Evolutionary conservation across 2,888 invertebrate species (phyloP).

Genomic region (Stenoptilia bipunctidactyla): DNA sequence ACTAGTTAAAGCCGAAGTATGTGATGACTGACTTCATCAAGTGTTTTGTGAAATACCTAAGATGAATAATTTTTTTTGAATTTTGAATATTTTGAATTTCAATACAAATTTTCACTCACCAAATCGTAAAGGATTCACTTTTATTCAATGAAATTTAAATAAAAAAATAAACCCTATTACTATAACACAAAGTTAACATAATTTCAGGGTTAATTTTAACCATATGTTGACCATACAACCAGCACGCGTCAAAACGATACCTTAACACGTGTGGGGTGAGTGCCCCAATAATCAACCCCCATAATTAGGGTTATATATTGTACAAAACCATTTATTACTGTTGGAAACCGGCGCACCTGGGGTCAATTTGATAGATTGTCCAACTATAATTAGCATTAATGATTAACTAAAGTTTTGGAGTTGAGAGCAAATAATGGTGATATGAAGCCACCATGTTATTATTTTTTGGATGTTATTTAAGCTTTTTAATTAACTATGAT

Average conservation of each 20-base stretch:
- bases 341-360: constrained; percentile 29
- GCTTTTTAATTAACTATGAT: too few species aligned
- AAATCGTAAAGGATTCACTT: too few species aligned
- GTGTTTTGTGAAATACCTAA: too few species aligned
- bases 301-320: constrained; percentile 33
- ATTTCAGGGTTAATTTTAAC: constrained; percentile 9
- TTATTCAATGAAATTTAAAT: too few species aligned
- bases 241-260: constrained; percentile 22
- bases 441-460: background rate
- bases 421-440: background rate
- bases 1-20: too few species aligned
- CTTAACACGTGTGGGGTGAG: constrained; percentile 12
- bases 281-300: constrained; percentile 8
- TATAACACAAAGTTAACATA: background rate
- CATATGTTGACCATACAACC: constrained; percentile 24
- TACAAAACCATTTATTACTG: constrained; percentile 35
- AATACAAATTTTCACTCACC: too few species aligned
- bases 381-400: constrained; percentile 37
- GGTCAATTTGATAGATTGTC: constrained; percentile 32
- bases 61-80: too few species aligned
- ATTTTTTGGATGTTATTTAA: too few species aligned
- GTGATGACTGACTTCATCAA: too few species aligned
- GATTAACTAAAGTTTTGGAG: constrained; percentile 17
- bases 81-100: too few species aligned
- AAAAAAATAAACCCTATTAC: background rate